These are phyloP conservation scores for Pterostichus niger DNA, from an alignment of 2,888 invertebrate genomes.

Conservation along the genomic window DNA sequence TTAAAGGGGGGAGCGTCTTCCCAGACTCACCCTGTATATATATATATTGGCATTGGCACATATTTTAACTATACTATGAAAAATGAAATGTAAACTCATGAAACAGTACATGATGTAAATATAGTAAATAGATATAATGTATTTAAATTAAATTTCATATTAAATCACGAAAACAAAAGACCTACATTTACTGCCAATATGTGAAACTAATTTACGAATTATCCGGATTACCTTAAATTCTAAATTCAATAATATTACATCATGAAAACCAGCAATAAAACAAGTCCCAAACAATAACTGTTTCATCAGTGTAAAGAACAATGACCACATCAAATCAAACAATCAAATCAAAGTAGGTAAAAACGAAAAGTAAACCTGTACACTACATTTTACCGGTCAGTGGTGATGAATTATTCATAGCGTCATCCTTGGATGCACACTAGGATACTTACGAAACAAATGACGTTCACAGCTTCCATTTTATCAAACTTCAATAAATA, in stretches of 20 bases:
- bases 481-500: slow-evolving; percentile 23
- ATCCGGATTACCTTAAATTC: not conserved
- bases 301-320: slow-evolving; percentile 29
- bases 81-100: too few species aligned
- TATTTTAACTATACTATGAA: too few species aligned
- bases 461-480: slow-evolving; percentile 23
- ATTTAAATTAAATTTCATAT: too few species aligned
- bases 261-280: not conserved
- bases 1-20: too few species aligned
- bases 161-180: too few species aligned
- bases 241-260: slow-evolving; percentile 3
- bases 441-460: slow-evolving; percentile 21
- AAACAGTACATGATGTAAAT: too few species aligned
- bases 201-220: too few species aligned
- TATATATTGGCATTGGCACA: too few species aligned
- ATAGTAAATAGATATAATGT: too few species aligned
- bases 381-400: slow-evolving; percentile 30
- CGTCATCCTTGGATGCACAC: slow-evolving; percentile 34
- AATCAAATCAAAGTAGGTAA: slow-evolving; percentile 42
- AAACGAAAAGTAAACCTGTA: slow-evolving; percentile 41
- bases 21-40: too few species aligned
- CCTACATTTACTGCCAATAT: too few species aligned
- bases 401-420: slow-evolving; percentile 42
- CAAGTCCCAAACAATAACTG: not conserved
- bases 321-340: slow-evolving; percentile 6